These are phyloP conservation scores for Myotis pilosus DNA, from an alignment of 2,797 vertebrate genomes.

Conservation along the genomic window DNA sequence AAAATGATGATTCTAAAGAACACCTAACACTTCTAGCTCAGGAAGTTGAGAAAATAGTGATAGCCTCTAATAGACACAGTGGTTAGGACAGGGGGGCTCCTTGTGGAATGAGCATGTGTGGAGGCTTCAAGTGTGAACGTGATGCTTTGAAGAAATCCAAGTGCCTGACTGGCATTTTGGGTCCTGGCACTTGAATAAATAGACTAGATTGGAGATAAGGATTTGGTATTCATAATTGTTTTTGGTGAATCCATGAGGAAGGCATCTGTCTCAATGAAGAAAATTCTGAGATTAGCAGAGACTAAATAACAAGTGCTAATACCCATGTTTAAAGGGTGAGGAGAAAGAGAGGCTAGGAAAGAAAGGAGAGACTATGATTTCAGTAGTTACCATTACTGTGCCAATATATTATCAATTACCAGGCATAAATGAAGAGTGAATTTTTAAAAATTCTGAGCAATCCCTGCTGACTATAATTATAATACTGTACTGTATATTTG, in stretches of 20 bases:
- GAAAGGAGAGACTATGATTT: neutral
- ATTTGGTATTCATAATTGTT: neutral
- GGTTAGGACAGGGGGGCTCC: neutral
- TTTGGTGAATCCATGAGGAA: neutral
- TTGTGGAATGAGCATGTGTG: rapidly evolving
- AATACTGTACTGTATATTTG: neutral
- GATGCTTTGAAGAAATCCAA: neutral
- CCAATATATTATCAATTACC: neutral
- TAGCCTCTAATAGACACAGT: neutral
- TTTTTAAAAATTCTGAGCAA: neutral
- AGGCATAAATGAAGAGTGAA: neutral
- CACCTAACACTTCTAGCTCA: neutral
- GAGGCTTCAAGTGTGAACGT: neutral
- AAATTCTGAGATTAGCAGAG: neutral
- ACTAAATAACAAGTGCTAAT: neutral
- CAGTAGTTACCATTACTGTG: neutral
- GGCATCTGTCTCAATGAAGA: neutral
- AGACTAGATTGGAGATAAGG: neutral
- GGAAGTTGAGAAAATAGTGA: neutral
- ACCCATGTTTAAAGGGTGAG: neutral
- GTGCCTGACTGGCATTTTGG: neutral
- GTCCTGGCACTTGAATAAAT: neutral
- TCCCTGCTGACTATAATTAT: neutral
- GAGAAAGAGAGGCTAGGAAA: neutral
- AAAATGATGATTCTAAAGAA: conserved; percentile 16